Base-by-base conservation (phyloP, 2,797 vertebrate species). In the Acropternis orthonyx region DNA sequence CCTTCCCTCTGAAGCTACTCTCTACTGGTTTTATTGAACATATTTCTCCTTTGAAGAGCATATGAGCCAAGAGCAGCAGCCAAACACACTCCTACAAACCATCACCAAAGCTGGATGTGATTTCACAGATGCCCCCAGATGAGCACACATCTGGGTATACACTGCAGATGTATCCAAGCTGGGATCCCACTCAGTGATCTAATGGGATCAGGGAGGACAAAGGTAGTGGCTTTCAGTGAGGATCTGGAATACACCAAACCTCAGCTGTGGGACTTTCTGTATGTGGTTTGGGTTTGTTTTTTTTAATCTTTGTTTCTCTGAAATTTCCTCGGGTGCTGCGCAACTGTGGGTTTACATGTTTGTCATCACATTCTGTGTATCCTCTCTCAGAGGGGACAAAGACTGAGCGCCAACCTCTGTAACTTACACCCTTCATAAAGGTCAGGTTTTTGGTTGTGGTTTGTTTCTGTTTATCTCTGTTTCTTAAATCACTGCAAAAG, bases 401-500 rank as follows among this genome's bases (percentile, higher is more conserved):
- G 39, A 34, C 15, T 19, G 59, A 72, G 49, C 18, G 6, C 24
- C 59, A 43, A 54, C 27, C 22, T 84, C 58, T 84, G 63, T 51
- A 59, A 18, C 44, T 28, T n/a, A 43, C 17, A 21, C 32, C 37
- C 34, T 58, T 78, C 51, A 66, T 16, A 54, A 55, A 72, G 22
- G 4, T 54, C 37, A n/a, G 16, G 21, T 0, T 4, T 11, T 69
- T 39, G 9, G 34, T 37, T 54, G 32, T 8, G 27, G 2, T 1
- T 15, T 75, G 41, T 41, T 43, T 67, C 16, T 58, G 16, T 55
- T 56, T n/a, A 20, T n/a, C 28, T 69, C 16, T 0, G 0, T 22
- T 54, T 52, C 43, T 74, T 12, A 11, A 69, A 59, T 59, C 28
- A 34, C 51, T 58, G 41, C 28, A 22, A 36, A 37, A 59, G 30